Conservation (phyloP, 2,113 vertebrate genomes). For the Columbina picui region DNA sequence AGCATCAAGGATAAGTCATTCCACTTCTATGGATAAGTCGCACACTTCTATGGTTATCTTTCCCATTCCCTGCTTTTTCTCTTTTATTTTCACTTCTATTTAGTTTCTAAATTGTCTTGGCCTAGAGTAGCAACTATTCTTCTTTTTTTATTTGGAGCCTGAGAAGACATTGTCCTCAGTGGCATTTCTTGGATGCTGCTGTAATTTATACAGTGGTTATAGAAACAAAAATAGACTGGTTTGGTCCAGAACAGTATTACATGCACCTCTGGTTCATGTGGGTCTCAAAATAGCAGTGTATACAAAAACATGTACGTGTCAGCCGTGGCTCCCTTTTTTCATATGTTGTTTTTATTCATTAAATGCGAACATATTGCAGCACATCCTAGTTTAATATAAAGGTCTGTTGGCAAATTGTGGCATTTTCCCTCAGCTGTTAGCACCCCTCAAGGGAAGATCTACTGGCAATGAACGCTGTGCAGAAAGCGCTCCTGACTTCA, state of each 20-base stretch:
- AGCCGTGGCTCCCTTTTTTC: neutral
- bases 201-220: neutral
- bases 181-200: neutral
- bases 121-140: neutral
- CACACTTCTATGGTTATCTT: neutral
- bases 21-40: too few species aligned
- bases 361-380: neutral
- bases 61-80: neutral
- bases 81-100: neutral
- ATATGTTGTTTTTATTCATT: constrained; percentile 49
- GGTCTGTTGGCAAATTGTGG: constrained; percentile 26
- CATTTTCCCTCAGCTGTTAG: constrained; percentile 22
- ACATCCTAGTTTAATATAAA: constrained; percentile 20
- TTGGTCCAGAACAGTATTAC: neutral
- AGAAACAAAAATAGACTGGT: neutral
- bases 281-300: neutral
- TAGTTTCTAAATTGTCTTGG: neutral
- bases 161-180: neutral
- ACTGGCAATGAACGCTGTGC: neutral
- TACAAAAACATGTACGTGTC: neutral
- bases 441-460: neutral
- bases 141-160: neutral
- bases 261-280: neutral
- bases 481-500: neutral
- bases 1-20: too few species aligned